A percentile compares a stretch with the other conserved stretches of the same genome.
Conservation (phyloP, 2,888 invertebrate species). For the Pterobdella sp. region DNA sequence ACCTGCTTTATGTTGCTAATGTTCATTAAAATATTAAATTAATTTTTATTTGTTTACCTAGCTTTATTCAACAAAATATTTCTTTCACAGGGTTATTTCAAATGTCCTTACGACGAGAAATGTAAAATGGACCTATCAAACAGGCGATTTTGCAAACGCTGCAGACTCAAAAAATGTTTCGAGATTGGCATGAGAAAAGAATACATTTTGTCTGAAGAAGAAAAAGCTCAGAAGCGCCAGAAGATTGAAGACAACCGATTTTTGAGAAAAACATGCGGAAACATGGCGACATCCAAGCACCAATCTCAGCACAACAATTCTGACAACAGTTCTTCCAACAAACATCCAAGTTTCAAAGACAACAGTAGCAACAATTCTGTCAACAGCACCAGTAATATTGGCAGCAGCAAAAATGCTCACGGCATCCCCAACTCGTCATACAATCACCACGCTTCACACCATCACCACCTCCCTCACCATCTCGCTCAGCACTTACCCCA, state of each 20-base stretch:
- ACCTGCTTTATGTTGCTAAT: neutral
- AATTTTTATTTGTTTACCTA: neutral
- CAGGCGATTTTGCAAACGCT: slow-evolving; percentile 89
- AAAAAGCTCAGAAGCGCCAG: slow-evolving; percentile 64
- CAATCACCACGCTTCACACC: slow-evolving; percentile 8
- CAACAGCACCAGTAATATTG: slow-evolving; percentile 13
- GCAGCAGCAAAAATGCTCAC: slow-evolving; percentile 1
- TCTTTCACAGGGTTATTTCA: slow-evolving; percentile 57
- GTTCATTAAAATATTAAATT: neutral
- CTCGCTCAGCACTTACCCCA: neutral
- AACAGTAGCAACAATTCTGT: neutral
- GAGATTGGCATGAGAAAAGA: slow-evolving; percentile 94
- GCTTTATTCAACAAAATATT: neutral
- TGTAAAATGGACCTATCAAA: slow-evolving; percentile 88
- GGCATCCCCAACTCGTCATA: neutral
- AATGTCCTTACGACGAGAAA: slow-evolving; percentile 84
- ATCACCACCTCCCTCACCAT: slow-evolving; percentile 15
- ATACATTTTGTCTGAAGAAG: slow-evolving; percentile 92
- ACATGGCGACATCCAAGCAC: slow-evolving; percentile 19
- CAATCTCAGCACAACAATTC: slow-evolving; percentile 21
- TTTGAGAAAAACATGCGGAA: slow-evolving; percentile 17
- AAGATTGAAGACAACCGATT: slow-evolving; percentile 82
- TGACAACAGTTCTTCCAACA: slow-evolving; percentile 17
- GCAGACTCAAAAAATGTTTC: slow-evolving; percentile 86
- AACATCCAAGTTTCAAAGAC: neutral